phyloP scores from a whole-genome alignment of 2,797 vertebrate genomes.

The Mormyrops boulengeri region DNA sequence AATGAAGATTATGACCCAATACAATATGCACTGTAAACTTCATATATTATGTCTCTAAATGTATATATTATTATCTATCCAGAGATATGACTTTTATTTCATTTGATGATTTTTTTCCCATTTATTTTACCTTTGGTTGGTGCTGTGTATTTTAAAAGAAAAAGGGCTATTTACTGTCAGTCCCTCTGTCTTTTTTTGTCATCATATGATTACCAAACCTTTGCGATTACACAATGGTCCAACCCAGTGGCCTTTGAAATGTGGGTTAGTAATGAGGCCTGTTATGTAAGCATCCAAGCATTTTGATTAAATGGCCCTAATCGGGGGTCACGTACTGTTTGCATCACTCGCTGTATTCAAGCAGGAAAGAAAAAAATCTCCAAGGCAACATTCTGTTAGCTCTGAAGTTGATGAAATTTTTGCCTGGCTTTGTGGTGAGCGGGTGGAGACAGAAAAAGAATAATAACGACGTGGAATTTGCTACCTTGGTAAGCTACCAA shows the following conservation, averaged over 20 bases:
- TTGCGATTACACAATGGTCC: neutral
- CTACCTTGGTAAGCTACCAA: constrained; percentile 4
- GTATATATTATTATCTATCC: neutral
- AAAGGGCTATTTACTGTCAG: neutral
- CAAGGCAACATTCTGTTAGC: neutral
- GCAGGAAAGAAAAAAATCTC: neutral
- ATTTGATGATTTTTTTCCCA: neutral
- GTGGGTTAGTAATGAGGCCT: neutral
- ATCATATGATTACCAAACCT: neutral
- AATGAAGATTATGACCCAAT: neutral
- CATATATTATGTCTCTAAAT: neutral
- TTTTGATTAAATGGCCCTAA: neutral
- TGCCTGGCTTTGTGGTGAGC: neutral
- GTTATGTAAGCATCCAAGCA: neutral
- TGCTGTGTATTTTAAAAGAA: neutral
- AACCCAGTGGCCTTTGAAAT: neutral
- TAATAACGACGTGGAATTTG: neutral
- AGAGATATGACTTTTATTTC: neutral
- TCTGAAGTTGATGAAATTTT: neutral
- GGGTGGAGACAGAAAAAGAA: neutral
- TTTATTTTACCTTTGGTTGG: neutral
- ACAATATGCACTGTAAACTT: neutral
- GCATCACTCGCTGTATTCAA: neutral
- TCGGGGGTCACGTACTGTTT: neutral
- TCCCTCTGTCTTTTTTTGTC: neutral